Evolutionary conservation across 2,113 vertebrate genomes (phyloP).

Genomic region (Dinomys branickii): DNA sequence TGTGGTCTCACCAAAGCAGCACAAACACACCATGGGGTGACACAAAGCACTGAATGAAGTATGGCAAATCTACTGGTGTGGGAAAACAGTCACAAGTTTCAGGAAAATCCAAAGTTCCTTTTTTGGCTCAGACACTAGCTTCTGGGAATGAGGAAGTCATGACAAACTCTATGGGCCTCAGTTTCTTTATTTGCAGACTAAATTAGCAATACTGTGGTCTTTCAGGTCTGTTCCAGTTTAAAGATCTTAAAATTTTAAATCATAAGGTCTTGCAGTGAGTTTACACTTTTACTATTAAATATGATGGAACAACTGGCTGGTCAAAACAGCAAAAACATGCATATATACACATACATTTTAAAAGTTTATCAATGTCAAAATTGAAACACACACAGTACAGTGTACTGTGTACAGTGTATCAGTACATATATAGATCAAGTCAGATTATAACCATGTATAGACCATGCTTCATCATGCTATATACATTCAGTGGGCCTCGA

Average conservation of each 20-base stretch:
- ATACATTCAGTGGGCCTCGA: background rate
- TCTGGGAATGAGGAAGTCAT: background rate
- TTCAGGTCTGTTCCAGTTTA: background rate
- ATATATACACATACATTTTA: background rate
- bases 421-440: background rate
- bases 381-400: fast-evolving
- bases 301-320: background rate
- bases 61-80: fast-evolving
- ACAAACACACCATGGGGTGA: fast-evolving
- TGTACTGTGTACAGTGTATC: too few species aligned
- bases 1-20: background rate
- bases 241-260: background rate
- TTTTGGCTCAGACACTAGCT: background rate
- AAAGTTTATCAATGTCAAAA: background rate
- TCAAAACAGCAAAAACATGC: background rate
- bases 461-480: background rate
- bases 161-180: fast-evolving
- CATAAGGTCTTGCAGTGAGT: background rate
- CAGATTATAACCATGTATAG: background rate
- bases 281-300: slow-evolving; percentile 8
- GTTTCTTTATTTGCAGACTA: background rate
- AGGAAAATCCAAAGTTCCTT: background rate
- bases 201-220: background rate
- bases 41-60: background rate
- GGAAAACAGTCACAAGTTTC: background rate